Base-by-base conservation (phyloP, 2,888 invertebrate species). In the Mylabris sibirica region DNA sequence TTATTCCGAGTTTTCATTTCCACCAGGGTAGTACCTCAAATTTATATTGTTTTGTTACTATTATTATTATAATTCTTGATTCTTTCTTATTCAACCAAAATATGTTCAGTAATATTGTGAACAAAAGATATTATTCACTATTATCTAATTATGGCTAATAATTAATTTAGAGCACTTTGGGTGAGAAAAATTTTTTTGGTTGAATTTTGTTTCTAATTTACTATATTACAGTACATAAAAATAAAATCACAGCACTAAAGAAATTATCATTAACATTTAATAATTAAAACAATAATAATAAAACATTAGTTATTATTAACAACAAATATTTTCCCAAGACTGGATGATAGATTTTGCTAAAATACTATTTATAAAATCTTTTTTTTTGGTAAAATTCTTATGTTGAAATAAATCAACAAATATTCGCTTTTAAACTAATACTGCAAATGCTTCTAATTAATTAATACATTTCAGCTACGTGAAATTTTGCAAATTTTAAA, bases 91-190 rank as follows among this genome's bases (percentile, higher is more conserved):
- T 41, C 14, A 2, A 38, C 64, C 20, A 61, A 53, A 68, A 59
- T 11, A 63, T 35, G 30, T 38, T 63, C 22, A n/a, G 30, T 68
- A 20, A 57, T 24, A 57, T 24, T 53, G 22, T n/a, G n/a, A n/a
- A n/a, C n/a, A n/a, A n/a, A n/a, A n/a, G n/a, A n/a, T n/a, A n/a
- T n/a, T n/a, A n/a, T n/a, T n/a, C n/a, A 53, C 24, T 57, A 24
- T 24, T 24, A 57, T 53, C 53, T 22, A 57, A 24, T 24, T 57
- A 57, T 57, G 57, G 57, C 66, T 69, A 66, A 66, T 53, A 66
- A 66, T n/a, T n/a, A n/a, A n/a, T 63, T 60, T 30, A 4, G 30
- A 69, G 69, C 69, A 69, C 69, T 69, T 69, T 57, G 69, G 69
- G 69, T 69, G 69, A 69, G 64, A 63, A 69, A 57, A 24, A 14